Evolutionary conservation across 2,888 invertebrate species (phyloP).

Genomic region (Platerodrilus igneus): DNA sequence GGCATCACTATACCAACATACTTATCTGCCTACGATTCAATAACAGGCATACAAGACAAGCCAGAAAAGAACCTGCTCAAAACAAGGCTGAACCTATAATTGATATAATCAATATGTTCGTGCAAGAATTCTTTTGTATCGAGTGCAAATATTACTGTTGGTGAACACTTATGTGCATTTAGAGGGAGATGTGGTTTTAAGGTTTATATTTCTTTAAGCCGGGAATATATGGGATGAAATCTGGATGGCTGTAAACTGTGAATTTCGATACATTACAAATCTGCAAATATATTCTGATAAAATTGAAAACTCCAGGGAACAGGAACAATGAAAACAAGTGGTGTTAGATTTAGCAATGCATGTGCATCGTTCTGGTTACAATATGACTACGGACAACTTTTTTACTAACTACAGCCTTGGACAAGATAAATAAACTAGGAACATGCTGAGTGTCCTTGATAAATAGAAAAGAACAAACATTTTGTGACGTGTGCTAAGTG

Average conservation of each 20-base stretch:
- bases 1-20: no score
- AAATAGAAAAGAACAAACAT: no score
- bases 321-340: conserved; percentile 4
- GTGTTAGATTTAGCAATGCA: not conserved
- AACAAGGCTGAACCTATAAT: conserved; percentile 1
- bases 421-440: no score
- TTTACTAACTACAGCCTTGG: conserved; percentile 2
- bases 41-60: conserved; percentile 2
- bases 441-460: no score
- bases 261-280: not conserved
- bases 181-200: not conserved
- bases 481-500: no score
- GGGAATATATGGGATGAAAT: not conserved
- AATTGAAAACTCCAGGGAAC: conserved; percentile 5
- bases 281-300: conserved; percentile 1
- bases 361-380: conserved; percentile 1
- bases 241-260: conserved; percentile 1
- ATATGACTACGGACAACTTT: conserved; percentile 6
- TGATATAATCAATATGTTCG: not conserved
- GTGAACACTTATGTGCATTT: conserved; percentile 1
- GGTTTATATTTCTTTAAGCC: conserved; percentile 1
- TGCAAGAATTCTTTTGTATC: not conserved
- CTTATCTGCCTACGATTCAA: not conserved
- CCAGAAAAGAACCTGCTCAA: conserved; percentile 1
- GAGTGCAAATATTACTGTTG: conserved; percentile 1